Percentiles rank a stretch among this genome's conserved stretches.
Conservation (phyloP, 2,113 vertebrate genomes). For the Arvicanthis niloticus region DNA sequence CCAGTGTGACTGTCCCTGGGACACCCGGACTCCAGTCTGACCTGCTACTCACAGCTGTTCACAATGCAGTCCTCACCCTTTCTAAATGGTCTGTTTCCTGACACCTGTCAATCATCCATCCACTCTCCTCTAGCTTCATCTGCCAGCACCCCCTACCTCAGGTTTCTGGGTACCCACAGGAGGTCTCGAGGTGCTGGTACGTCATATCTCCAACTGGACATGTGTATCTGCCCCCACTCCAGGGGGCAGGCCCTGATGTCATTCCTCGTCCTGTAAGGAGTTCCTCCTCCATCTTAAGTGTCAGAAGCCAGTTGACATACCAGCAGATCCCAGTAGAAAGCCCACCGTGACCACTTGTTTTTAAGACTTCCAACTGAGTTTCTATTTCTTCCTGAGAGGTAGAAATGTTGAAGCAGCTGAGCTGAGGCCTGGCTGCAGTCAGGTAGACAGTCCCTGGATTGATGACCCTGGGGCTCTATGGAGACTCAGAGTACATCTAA, state of each 20-base stretch:
- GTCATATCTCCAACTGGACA: too few relatives aligned
- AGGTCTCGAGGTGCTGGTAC: background rate
- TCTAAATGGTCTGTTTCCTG: background rate
- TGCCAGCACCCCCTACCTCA: background rate
- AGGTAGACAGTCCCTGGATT: background rate
- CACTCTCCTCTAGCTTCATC: background rate
- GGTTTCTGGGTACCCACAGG: background rate
- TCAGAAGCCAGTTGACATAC: background rate
- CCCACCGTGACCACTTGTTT: fast-evolving
- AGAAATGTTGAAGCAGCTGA: background rate
- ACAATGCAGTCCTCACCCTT: background rate
- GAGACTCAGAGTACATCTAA: background rate
- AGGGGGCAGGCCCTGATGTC: background rate
- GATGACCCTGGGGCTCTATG: background rate
- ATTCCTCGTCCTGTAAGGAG: background rate
- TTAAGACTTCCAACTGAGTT: background rate
- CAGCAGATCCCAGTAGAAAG: too few relatives aligned
- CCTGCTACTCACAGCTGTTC: background rate
- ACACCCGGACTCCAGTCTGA: background rate
- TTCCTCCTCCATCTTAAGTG: background rate
- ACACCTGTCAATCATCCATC: background rate
- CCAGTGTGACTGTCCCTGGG: fast-evolving
- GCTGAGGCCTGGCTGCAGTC: background rate
- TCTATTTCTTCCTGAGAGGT: background rate
- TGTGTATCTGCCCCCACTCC: background rate